Evolutionary conservation across 2,113 vertebrate genomes (phyloP), one percentile per base, ranked within the genome.

Genomic region (Muscicapa adusta): DNA sequence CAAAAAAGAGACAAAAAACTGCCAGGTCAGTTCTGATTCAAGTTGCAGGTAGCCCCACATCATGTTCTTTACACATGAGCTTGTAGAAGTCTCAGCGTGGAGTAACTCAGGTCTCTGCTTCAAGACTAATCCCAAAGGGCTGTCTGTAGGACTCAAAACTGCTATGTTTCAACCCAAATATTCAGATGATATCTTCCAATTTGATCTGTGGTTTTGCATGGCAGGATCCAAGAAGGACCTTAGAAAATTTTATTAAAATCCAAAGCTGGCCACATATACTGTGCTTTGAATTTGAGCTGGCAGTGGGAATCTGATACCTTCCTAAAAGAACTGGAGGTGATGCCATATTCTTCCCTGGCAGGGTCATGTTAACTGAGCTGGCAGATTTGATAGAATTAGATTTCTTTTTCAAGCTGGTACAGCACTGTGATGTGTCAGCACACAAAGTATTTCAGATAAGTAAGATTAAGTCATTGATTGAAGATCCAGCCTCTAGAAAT

Each of bases 341-440:
- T 1, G 6, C 42, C 75, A 91, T 80, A 22, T 40, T n/a, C 63
- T 84, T 70, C 60, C 34, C 58, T 80, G 25, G 76, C 31, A 93
- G 91, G 63, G 76, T 93, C 94, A 77, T 63, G 95, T 86, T 94
- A 93, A 88, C 51, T 93, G 92, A 93, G 91, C 47, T 86, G 56
- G 94, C 86, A 96, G 72, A 84, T 92, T 89, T 89, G 83, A 84
- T 57, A 88, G 92, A 93, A 92, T 94, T 84, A 88, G 53, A 74
- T 95, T 96, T 84, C 88, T 86, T 73, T 90, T 74, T 85, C 0
- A 0, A 81, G 83, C 79, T 89, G 65, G 68, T 86, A 71, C 51
- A 93, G 75, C 56, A 80, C 79, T 67, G 57, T 91, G 91, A 88
- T 93, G 89, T 87, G 83, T 92, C 95, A 96, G 91, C 94, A 95